Evolutionary conservation across 2,888 invertebrate species (phyloP), one percentile per base, ranked within the genome.

Genomic region (Chrysomela aeneicollis): DNA sequence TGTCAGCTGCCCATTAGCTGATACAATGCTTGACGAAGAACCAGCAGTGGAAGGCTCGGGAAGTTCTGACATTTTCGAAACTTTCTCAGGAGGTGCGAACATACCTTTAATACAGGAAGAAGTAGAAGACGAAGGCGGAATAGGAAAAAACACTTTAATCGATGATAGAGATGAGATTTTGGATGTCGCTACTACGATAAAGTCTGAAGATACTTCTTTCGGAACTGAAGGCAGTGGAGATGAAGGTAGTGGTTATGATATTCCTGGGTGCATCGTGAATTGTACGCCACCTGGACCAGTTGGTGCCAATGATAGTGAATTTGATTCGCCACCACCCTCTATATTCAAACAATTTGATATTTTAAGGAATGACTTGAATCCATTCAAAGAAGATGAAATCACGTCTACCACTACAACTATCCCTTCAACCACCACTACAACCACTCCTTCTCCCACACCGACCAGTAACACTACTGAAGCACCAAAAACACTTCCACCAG

Each of bases 191-290:
- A 59, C 63, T 10, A 60, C 60, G 18, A 64, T 49, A n/a, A 26
- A 46, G 15, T 26, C 61, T 1, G 63, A 42, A 19, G 42, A 22
- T 15, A 1, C 35, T 50, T n/a, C 12, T 9, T 61, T 59, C 18
- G 70, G 73, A 46, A 71, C 73, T 37, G 74, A 75, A 32, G 74
- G 73, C 26, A 74, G 74, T 57, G 72, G 70, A 12, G 66, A 65
- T 21, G 78, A 78, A 71, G 79, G 81, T 21, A 79, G 81, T 66
- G 81, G 80, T 8, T 73, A 72, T 58, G 72, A 61, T 15, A 68
- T 69, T 47, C 64, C 72, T 55, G 77, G 76, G 0, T 79, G 78
- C 58, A 57, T 73, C 12, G 72, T 74, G 47, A 75, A 78, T 61
- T 79, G 79, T 65, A 72, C 75, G 22, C 76, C 77, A 21, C 73